Conservation (phyloP, 2,888 invertebrate genomes). For the Mimachlamys varia region DNA sequence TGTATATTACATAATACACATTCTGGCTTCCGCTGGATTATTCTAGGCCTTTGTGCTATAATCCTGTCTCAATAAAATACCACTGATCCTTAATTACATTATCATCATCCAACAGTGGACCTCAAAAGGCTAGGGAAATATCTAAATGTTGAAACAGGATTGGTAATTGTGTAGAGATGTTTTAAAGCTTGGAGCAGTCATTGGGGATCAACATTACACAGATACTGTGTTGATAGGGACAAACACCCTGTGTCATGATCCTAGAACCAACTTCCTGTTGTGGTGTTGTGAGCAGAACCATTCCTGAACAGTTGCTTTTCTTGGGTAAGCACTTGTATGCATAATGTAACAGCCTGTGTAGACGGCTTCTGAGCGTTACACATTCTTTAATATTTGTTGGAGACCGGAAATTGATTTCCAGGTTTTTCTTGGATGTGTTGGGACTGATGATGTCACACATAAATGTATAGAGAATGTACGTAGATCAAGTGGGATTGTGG, state of each 20-base stretch:
- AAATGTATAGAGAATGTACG: no score
- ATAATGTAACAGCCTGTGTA: neutral
- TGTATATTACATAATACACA: neutral
- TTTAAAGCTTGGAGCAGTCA: neutral
- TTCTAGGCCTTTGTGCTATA: neutral
- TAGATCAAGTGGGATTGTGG: no score
- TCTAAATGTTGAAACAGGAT: neutral
- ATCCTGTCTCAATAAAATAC: neutral
- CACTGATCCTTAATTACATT: neutral
- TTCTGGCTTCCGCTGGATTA: neutral
- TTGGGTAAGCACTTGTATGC: no score
- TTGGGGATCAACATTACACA: neutral
- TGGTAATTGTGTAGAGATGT: neutral
- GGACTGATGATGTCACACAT: no score
- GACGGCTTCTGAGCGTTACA: neutral
- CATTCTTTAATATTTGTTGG: neutral
- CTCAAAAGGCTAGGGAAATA: neutral
- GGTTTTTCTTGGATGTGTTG: no score
- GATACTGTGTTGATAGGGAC: neutral
- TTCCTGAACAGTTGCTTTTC: constrained; percentile 2
- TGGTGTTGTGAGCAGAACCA: neutral
- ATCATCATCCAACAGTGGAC: neutral
- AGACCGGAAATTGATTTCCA: neutral
- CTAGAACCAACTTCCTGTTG: neutral
- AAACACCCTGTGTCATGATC: neutral